Evolutionary conservation across 2,888 invertebrate species (phyloP).

Genomic region (Spicauda simplicius): DNA sequence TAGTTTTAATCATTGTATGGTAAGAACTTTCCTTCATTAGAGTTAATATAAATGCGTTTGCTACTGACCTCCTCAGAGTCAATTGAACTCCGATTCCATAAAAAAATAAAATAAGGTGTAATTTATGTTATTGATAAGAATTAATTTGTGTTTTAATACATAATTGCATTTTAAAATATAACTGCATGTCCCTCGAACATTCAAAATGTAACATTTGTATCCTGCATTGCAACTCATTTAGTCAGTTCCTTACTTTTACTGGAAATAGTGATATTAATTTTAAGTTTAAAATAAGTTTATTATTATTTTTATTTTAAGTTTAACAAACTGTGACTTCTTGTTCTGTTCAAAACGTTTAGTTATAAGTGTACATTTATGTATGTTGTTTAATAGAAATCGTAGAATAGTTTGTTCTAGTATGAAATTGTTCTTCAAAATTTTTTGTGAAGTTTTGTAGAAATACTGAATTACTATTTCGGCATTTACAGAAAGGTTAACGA

Average conservation of each 20-base stretch:
- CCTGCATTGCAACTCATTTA: conserved; percentile 45
- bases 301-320: background rate
- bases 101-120: background rate
- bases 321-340: conserved; percentile 11
- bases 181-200: background rate
- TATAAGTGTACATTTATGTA: conserved; percentile 6
- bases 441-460: background rate
- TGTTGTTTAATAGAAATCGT: conserved; percentile 10
- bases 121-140: background rate
- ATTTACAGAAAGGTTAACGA: conserved; percentile 27
- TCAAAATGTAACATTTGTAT: background rate
- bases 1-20: too few relatives aligned
- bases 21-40: too few relatives aligned
- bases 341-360: conserved; percentile 4
- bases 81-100: background rate
- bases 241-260: conserved; percentile 74
- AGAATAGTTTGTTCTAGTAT: conserved; percentile 4
- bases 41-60: too few relatives aligned
- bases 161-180: background rate
- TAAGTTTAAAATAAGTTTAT: conserved; percentile 46
- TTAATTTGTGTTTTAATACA: background rate
- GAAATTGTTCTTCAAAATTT: background rate
- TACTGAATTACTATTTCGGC: background rate
- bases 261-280: conserved; percentile 78
- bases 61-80: background rate